These are phyloP conservation scores for Gymnocypris eckloni DNA, from an alignment of 2,797 vertebrate genomes.

Conservation along the genomic window DNA sequence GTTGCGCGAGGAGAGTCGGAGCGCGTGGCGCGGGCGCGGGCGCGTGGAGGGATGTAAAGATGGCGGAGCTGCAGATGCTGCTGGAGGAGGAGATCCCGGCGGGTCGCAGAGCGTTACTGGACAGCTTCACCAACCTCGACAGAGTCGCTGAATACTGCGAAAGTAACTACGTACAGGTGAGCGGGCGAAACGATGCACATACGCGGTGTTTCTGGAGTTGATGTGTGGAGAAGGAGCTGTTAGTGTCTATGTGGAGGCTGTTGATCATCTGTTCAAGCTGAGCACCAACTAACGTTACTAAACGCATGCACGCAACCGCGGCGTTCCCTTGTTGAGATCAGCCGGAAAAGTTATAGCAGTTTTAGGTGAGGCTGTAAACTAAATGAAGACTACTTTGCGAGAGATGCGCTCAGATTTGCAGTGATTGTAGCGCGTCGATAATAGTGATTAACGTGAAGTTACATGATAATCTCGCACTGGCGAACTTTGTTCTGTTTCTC, in stretches of 20 bases:
- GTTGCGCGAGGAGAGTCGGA: slow-evolving; percentile 2
- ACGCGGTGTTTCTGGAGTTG: background rate
- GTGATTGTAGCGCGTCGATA: background rate
- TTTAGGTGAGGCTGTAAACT: background rate
- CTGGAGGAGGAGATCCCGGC: slow-evolving; percentile 94
- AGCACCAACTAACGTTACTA: background rate
- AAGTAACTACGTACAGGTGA: slow-evolving; percentile 94
- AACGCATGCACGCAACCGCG: background rate
- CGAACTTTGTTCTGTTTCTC: slow-evolving; percentile 10
- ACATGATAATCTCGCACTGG: background rate
- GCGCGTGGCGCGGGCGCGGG: slow-evolving; percentile 22
- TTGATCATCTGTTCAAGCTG: slow-evolving; percentile 40
- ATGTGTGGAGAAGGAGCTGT: background rate
- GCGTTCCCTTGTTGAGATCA: background rate
- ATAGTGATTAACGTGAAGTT: background rate
- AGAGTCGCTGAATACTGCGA: slow-evolving; percentile 94
- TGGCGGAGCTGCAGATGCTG: slow-evolving; percentile 97
- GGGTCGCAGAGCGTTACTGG: slow-evolving; percentile 88
- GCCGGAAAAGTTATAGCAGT: background rate
- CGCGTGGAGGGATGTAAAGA: slow-evolving; percentile 85
- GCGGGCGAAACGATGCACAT: slow-evolving; percentile 20
- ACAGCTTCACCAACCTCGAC: slow-evolving; percentile 91
- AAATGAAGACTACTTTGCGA: background rate
- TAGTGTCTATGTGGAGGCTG: background rate
- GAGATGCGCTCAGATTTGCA: background rate